Conservation (phyloP, 2,113 vertebrate species). For the Varanus salvator region DNA sequence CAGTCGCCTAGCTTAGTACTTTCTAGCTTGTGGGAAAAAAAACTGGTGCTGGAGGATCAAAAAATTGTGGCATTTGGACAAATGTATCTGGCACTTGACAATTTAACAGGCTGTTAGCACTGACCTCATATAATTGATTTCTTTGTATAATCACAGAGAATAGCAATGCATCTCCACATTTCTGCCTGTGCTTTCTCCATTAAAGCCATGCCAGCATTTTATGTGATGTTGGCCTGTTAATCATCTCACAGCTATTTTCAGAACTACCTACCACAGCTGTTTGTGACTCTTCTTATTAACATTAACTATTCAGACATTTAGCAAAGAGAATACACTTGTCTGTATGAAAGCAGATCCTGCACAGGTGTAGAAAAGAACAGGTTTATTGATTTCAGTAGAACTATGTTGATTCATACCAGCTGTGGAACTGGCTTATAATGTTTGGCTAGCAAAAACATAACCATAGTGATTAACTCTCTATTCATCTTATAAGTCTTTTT, state of each 20-base stretch:
- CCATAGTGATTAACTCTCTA: conserved; percentile 32
- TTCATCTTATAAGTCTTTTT: conserved; percentile 26
- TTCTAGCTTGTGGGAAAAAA: not conserved
- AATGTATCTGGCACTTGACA: conserved; percentile 17
- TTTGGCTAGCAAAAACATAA: not conserved
- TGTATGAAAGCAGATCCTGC: conserved; percentile 21
- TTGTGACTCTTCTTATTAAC: conserved; percentile 42
- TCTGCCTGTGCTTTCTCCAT: conserved; percentile 1
- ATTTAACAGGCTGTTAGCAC: conserved; percentile 28
- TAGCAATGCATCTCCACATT: conserved; percentile 27
- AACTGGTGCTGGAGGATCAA: not conserved
- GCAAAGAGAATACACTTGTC: conserved; percentile 23
- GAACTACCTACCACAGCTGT: conserved; percentile 44
- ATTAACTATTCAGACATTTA: conserved; percentile 37
- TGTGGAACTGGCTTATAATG: conserved; percentile 14
- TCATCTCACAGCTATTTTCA: conserved; percentile 28
- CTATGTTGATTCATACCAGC: conserved; percentile 33
- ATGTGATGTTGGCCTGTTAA: conserved; percentile 34
- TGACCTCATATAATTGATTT: conserved; percentile 37
- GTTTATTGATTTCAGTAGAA: conserved; percentile 32
- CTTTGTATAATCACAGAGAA: conserved; percentile 23
- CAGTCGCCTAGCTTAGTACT: not conserved
- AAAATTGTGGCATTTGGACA: conserved; percentile 7
- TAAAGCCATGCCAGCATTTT: conserved; percentile 31
- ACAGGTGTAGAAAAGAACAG: conserved; percentile 23